Percentiles rank a stretch among this genome's conserved stretches.
phyloP scores from a whole-genome alignment of 2,888 invertebrate genomes.

The Mycogona germanica region DNA sequence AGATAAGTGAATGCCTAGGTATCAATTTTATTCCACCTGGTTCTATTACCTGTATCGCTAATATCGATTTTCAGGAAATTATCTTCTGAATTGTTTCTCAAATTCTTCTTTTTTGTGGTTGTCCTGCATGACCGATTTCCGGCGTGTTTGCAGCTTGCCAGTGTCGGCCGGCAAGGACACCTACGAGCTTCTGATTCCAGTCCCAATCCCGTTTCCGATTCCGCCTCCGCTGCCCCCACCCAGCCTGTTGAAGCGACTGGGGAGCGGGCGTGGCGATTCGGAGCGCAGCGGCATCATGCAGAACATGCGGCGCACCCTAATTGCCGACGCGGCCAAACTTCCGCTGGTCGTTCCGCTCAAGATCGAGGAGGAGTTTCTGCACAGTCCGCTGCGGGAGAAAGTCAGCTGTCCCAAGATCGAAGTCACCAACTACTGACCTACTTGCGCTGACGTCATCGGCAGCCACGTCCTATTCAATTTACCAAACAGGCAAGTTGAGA shows the following conservation, averaged over 20 bases:
- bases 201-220: conserved; percentile 13
- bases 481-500: no score
- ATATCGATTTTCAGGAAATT: no score
- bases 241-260: background rate
- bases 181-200: conserved; percentile 14
- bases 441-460: background rate
- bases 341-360: conserved; percentile 16
- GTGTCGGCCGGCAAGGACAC: conserved; percentile 15
- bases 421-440: conserved; percentile 16
- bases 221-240: background rate
- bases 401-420: conserved; percentile 14
- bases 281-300: conserved; percentile 17
- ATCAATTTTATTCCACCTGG: no score
- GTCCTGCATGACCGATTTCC: background rate
- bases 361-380: conserved; percentile 16
- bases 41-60: no score
- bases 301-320: conserved; percentile 16
- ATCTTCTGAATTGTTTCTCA: background rate
- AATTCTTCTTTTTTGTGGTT: no score
- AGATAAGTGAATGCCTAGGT: no score
- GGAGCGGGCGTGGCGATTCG: background rate
- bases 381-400: conserved; percentile 3
- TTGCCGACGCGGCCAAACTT: conserved; percentile 14
- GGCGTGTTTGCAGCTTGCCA: conserved; percentile 9
- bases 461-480: no score